phyloP scores from a whole-genome alignment of 2,113 vertebrate genomes.

The Elephantulus edwardii region DNA sequence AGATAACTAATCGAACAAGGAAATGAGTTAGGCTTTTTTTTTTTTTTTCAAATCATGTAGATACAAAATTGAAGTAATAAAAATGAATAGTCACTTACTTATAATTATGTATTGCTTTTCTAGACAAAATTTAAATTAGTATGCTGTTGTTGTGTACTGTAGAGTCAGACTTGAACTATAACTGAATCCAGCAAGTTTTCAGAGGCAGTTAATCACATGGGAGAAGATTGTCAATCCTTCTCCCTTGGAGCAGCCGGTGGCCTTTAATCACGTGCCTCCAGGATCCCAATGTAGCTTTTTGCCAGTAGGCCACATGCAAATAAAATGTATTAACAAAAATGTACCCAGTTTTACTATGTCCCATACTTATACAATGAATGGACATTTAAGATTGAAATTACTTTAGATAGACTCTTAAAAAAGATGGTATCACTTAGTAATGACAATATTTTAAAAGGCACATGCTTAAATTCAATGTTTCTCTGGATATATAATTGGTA shows the following conservation, averaged over 20 bases:
- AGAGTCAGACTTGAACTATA: too few relatives aligned
- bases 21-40: constrained; percentile 21
- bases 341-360: not conserved
- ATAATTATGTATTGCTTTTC: too few relatives aligned
- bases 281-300: too few relatives aligned
- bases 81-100: too few relatives aligned
- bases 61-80: constrained; percentile 67
- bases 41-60: constrained; percentile 66
- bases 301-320: too few relatives aligned
- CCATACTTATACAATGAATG: not conserved
- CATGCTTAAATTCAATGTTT: not conserved
- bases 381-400: not conserved
- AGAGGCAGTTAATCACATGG: too few relatives aligned
- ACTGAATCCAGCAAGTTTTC: too few relatives aligned
- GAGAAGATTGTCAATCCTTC: too few relatives aligned
- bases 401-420: not conserved
- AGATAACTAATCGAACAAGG: constrained; percentile 57
- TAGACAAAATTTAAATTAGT: not conserved
- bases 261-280: too few relatives aligned
- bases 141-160: too few relatives aligned
- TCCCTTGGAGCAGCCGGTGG: too few relatives aligned
- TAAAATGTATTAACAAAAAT: not conserved
- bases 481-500: not conserved
- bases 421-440: accelerated
- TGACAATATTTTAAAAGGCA: not conserved